Evolutionary conservation across 2,888 invertebrate species (phyloP), one percentile per base, ranked within the genome.

Genomic region (Scaptomyza reducta): DNA sequence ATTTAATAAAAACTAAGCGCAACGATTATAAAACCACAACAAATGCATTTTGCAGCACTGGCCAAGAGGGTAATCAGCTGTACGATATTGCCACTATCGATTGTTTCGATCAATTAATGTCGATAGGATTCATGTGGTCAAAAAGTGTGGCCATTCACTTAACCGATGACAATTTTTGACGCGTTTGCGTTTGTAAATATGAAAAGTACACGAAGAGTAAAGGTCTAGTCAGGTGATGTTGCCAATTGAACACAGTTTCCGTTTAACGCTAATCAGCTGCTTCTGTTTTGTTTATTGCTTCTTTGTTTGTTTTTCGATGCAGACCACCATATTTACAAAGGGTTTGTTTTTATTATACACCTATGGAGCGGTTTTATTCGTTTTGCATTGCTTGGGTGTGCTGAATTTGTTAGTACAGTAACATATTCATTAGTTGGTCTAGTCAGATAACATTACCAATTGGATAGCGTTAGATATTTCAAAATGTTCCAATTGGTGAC

Each of bases 21-120:
- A 63, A 29, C 50, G 80, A 77, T 81, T 81, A 81, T 60, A 81
- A 81, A 81, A 81, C 81, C 69, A 74, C 74, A 74, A 74, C 74
- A 74, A 74, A 64, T 33, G 58, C 60, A 74, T 74, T 74, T 70
- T 45, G 44, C 74, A 74, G 9, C 74, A 74, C 74, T 74, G 57
- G 3, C 0, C 41, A 14, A n/a, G 10, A n/a, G 2, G n/a, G 4
- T 9, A 41, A 58, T 27, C 74, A 70, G 74, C 74, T 74, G 74
- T 53, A 35, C 10, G 1, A n/a, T 44, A 47, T 55, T 57, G 57
- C 50, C 55, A 22, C 35, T 44, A 51, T 69, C 64, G 74, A 63
- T 66, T 44, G 6, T 35, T 3, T 18, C 3, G 4, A 18, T 11
- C 1, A 9, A n/a, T n/a, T 3, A 2, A 16, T 11, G 3, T 2